Evolutionary conservation across 2,113 vertebrate species (phyloP).

Genomic region (Gallinago undulata): DNA sequence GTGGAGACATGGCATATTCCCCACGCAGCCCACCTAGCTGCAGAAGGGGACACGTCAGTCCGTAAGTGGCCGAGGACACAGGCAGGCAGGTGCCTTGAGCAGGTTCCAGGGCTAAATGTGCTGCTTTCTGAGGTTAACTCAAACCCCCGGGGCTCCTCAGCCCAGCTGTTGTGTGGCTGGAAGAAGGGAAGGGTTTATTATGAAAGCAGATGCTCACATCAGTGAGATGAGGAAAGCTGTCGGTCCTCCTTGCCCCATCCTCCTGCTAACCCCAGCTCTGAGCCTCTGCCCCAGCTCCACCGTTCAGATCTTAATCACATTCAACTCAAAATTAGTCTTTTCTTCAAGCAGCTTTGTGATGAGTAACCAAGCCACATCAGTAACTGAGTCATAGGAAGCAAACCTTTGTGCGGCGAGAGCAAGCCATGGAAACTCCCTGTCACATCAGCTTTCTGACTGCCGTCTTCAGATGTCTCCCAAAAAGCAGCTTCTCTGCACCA

Average conservation of each 20-base stretch:
- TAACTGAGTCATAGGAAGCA: conserved; percentile 41
- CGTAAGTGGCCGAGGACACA: rapidly evolving
- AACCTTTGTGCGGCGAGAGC: not conserved
- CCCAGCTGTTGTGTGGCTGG: not conserved
- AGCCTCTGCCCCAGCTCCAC: not conserved
- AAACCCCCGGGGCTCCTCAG: not conserved
- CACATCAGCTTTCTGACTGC: conserved; percentile 27
- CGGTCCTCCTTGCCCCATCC: not conserved
- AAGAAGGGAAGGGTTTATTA: not conserved
- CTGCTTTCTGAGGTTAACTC: not conserved
- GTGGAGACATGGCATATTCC: not conserved
- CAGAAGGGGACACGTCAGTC: rapidly evolving
- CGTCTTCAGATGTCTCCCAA: not conserved
- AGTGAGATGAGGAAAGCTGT: not conserved
- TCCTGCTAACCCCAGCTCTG: not conserved
- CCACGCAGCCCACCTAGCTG: not conserved
- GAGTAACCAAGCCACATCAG: not conserved
- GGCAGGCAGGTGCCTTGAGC: not conserved
- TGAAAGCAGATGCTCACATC: not conserved
- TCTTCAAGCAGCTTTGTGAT: not conserved
- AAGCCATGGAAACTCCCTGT: conserved; percentile 23
- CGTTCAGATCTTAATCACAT: not conserved
- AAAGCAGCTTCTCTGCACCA: not conserved
- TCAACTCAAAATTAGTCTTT: not conserved
- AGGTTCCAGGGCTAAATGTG: not conserved